Evolutionary conservation across 2,888 invertebrate species (phyloP).

Genomic region (Noctua janthina): DNA sequence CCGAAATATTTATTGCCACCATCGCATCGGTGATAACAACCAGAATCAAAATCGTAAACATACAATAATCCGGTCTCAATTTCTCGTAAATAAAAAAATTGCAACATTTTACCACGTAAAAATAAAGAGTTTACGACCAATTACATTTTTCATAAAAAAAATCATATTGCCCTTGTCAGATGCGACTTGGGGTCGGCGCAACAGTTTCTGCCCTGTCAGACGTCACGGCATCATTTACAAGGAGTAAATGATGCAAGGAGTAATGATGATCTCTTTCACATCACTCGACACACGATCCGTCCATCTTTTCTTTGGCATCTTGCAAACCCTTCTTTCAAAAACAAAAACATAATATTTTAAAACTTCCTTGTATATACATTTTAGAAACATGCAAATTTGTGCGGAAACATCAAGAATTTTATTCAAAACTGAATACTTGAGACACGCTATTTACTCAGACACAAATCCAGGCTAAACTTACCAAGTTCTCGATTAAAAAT

Average conservation of each 20-base stretch:
- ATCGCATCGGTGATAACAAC: background rate
- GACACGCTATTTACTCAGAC: no score
- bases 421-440: no score
- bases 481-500: no score
- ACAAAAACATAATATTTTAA: no score
- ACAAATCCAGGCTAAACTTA: no score
- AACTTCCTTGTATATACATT: no score
- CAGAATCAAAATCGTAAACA: background rate
- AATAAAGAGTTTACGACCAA: background rate
- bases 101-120: background rate
- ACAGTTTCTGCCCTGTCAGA: background rate
- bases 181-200: background rate
- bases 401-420: no score
- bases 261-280: background rate
- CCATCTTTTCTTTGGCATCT: background rate
- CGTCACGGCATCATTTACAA: background rate
- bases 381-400: no score
- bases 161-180: background rate
- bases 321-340: no score
- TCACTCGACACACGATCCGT: background rate
- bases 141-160: slow-evolving; percentile 1
- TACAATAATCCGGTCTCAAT: background rate
- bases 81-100: background rate
- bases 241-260: no score
- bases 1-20: background rate